Percentiles rank a stretch among this genome's conserved stretches.
phyloP scores from a whole-genome alignment of 1,140 invertebrate species.

The Heliothis subflexa region DNA sequence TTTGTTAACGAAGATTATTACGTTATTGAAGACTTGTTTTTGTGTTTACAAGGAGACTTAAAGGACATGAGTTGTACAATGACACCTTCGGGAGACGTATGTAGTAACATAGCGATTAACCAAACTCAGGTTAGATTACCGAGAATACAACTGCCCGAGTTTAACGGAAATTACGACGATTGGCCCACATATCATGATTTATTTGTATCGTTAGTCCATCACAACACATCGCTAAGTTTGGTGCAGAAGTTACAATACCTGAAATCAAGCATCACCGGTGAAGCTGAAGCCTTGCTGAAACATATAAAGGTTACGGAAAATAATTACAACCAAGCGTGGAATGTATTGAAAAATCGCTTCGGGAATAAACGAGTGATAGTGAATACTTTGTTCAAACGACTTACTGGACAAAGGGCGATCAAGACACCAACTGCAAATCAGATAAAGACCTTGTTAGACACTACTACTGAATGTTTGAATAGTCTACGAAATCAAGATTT shows the following conservation, averaged over 20 bases:
- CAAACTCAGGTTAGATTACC: conserved; percentile 11
- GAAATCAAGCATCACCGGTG: conserved; percentile 7
- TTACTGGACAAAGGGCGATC: neutral
- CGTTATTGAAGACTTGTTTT: conserved; percentile 51
- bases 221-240: neutral
- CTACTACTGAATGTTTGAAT: conserved; percentile 60
- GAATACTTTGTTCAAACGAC: neutral
- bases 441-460: conserved; percentile 64
- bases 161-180: conserved; percentile 3
- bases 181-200: neutral
- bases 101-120: neutral
- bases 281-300: conserved; percentile 12
- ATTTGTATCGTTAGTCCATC: neutral
- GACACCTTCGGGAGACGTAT: too few relatives aligned
- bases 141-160: neutral
- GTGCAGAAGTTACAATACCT: conserved; percentile 42
- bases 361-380: conserved; percentile 1
- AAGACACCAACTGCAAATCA: conserved; percentile 8
- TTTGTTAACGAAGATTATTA: conserved; percentile 58
- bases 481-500: conserved; percentile 61
- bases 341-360: neutral
- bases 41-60: conserved; percentile 46
- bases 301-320: neutral
- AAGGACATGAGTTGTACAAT: conserved; percentile 58
- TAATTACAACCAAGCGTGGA: conserved; percentile 25